Conservation (phyloP, 2,113 vertebrate genomes). For the Peromyscus maniculatus region DNA sequence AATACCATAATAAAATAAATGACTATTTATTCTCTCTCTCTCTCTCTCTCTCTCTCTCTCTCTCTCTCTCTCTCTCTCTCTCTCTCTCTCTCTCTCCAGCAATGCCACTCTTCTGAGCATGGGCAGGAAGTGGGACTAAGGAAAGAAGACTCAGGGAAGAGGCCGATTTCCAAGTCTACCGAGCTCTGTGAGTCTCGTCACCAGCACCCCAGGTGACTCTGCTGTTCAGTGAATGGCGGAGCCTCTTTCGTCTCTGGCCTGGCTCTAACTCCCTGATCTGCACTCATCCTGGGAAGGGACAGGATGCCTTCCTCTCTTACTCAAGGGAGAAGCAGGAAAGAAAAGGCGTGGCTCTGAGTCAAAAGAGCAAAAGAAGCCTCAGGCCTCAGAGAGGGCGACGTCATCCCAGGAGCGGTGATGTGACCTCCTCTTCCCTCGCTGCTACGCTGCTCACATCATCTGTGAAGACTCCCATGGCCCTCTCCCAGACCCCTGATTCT, state of each 20-base stretch:
- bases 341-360: not conserved
- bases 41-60: not conserved
- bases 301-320: not conserved
- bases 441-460: not conserved
- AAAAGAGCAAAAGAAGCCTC: not conserved
- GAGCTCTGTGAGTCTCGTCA: not conserved
- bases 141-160: not conserved
- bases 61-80: not conserved
- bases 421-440: not conserved
- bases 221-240: not conserved
- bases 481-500: not conserved
- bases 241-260: not conserved
- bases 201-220: not conserved
- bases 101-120: not conserved
- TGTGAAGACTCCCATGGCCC: not conserved
- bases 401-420: not conserved
- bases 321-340: not conserved
- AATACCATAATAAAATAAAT: conserved; percentile 28
- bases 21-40: not conserved
- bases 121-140: not conserved
- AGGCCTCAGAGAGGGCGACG: not conserved
- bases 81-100: no score
- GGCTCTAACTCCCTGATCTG: not conserved
- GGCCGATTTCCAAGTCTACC: not conserved
- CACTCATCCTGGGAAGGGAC: not conserved